phyloP scores from a whole-genome alignment of 1,140 invertebrate species.

The Drosophila paulistorum region DNA sequence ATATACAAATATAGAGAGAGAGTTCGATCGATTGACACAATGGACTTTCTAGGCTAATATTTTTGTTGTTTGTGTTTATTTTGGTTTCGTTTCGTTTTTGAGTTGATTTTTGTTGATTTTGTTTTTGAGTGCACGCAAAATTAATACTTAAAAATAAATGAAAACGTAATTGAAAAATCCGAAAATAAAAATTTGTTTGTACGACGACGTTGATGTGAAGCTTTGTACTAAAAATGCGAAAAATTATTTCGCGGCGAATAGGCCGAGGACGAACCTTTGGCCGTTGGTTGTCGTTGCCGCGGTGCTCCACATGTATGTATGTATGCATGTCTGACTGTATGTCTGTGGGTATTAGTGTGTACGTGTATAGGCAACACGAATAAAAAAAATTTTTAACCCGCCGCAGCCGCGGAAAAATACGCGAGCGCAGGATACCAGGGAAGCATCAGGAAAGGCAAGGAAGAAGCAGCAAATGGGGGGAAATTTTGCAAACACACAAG shows the following conservation, averaged over 20 bases:
- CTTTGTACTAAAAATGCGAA: slow-evolving; percentile 83
- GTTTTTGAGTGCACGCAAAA: slow-evolving; percentile 79
- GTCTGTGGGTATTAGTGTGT: slow-evolving; percentile 24
- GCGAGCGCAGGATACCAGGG: slow-evolving; percentile 59
- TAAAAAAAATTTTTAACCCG: slow-evolving; percentile 67
- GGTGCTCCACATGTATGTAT: slow-evolving; percentile 30
- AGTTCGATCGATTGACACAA: slow-evolving; percentile 17
- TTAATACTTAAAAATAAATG: slow-evolving; percentile 82
- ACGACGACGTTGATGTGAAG: slow-evolving; percentile 83
- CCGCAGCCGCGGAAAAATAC: slow-evolving; percentile 80
- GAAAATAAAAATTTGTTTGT: slow-evolving; percentile 83
- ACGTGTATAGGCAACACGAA: slow-evolving; percentile 54
- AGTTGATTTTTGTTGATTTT: slow-evolving; percentile 39
- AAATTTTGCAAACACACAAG: slow-evolving; percentile 38
- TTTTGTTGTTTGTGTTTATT: slow-evolving; percentile 46
- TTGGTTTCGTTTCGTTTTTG: slow-evolving; percentile 44
- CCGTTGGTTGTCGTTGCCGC: slow-evolving; percentile 51
- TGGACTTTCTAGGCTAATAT: slow-evolving; percentile 18
- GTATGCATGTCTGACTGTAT: slow-evolving; percentile 30
- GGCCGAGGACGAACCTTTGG: slow-evolving; percentile 72
- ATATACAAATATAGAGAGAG: slow-evolving; percentile 16
- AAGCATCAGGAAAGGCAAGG: slow-evolving; percentile 6
- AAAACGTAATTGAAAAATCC: slow-evolving; percentile 83
- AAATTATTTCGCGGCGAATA: slow-evolving; percentile 83
- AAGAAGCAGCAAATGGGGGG: slow-evolving; percentile 23